A percentile compares a stretch with the other conserved stretches of the same genome.
These are phyloP conservation scores for Pyxicephalus adspersus DNA, from an alignment of 2,113 vertebrate species.

Conservation along the genomic window DNA sequence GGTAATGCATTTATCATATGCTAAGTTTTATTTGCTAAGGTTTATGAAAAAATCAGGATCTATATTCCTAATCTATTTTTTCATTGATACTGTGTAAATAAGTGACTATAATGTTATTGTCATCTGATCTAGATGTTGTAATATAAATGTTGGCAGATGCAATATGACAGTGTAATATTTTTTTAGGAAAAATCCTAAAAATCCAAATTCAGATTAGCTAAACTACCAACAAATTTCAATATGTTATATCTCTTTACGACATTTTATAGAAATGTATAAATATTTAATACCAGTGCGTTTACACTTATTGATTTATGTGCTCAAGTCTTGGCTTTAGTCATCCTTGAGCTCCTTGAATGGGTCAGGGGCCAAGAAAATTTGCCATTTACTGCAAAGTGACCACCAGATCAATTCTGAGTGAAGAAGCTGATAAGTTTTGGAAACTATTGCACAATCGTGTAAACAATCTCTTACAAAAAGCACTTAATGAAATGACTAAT, in stretches of 20 bases:
- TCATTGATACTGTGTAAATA: too few relatives aligned
- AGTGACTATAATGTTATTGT: too few relatives aligned
- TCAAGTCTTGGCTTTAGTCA: slow-evolving; percentile 36
- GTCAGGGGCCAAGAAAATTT: slow-evolving; percentile 48
- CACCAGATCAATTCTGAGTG: slow-evolving; percentile 48
- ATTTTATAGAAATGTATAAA: slow-evolving; percentile 42
- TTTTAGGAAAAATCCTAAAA: too few relatives aligned
- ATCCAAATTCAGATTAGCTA: too few relatives aligned
- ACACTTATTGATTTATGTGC: slow-evolving; percentile 53
- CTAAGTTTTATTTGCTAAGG: too few relatives aligned
- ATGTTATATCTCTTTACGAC: background rate
- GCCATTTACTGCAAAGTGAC: slow-evolving; percentile 50
- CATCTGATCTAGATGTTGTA: too few relatives aligned
- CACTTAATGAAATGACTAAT: slow-evolving; percentile 35
- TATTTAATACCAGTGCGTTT: slow-evolving; percentile 45
- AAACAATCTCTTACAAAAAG: slow-evolving; percentile 41
- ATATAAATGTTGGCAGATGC: background rate
- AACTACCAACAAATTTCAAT: background rate
- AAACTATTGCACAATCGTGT: slow-evolving; percentile 34
- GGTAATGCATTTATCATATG: too few relatives aligned
- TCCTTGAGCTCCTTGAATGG: slow-evolving; percentile 47
- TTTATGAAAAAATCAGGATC: too few relatives aligned
- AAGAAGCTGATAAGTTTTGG: slow-evolving; percentile 52
- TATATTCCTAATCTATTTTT: too few relatives aligned
- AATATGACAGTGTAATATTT: too few relatives aligned